A percentile compares a stretch with the other conserved stretches of the same genome.
Conservation (phyloP, 2,113 vertebrate genomes). For the Eulacestoma nigropectus region DNA sequence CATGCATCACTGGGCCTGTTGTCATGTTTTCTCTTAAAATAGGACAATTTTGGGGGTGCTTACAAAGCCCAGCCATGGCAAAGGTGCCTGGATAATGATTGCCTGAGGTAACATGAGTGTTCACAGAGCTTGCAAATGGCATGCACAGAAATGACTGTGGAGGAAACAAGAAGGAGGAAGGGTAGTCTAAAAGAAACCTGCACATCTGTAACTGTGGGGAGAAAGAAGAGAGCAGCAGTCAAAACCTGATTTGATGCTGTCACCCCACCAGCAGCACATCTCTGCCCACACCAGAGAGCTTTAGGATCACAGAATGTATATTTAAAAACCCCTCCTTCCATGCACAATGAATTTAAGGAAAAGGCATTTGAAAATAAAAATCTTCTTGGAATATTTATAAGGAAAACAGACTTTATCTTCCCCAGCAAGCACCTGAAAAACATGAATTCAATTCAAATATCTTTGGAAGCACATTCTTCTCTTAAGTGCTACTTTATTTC, state of each 20-base stretch:
- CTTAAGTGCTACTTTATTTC: background rate
- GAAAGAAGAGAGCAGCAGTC: background rate
- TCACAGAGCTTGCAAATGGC: background rate
- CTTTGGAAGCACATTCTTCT: background rate
- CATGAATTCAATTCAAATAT: background rate
- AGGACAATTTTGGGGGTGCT: background rate
- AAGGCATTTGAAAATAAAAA: background rate
- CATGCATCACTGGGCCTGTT: background rate
- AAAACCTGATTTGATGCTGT: background rate
- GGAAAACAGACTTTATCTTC: background rate
- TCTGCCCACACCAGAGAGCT: background rate
- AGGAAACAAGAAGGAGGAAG: background rate
- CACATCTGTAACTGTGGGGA: background rate
- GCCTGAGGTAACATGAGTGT: rapidly evolving
- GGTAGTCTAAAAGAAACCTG: background rate
- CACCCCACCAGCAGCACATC: too few relatives aligned
- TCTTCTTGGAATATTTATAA: background rate
- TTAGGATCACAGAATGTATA: background rate
- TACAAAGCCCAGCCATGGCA: background rate
- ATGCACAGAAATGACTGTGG: background rate
- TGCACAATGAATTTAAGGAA: background rate
- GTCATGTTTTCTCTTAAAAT: background rate
- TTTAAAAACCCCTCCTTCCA: background rate
- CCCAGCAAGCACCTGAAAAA: background rate
- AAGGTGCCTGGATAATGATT: background rate